Evolutionary conservation across 2,888 invertebrate species (phyloP).

Genomic region (Yponomeuta cagnagella): DNA sequence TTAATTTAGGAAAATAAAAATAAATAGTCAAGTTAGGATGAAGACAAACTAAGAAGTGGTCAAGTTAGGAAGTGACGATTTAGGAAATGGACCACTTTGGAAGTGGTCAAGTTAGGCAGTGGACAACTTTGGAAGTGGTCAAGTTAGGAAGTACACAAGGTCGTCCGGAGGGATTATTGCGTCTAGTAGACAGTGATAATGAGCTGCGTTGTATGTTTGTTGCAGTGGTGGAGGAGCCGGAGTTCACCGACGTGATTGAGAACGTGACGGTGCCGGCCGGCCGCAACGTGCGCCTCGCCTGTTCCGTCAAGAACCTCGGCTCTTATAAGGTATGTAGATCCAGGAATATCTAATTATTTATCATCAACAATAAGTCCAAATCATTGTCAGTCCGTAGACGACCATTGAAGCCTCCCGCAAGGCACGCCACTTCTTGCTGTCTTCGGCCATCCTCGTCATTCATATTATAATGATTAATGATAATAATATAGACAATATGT

Average conservation of each 20-base stretch:
- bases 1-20: no score
- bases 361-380: neutral
- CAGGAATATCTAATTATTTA: neutral
- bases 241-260: constrained; percentile 92
- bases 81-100: no score
- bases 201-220: constrained; percentile 41
- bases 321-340: constrained; percentile 86
- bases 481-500: neutral
- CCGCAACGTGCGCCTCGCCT: constrained; percentile 90
- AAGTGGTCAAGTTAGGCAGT: no score
- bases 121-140: no score
- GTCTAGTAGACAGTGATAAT: neutral
- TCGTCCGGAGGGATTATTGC: neutral
- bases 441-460: no score
- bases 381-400: neutral
- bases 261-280: constrained; percentile 94
- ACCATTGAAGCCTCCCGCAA: no score
- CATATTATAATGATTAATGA: neutral
- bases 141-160: no score
- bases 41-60: no score
- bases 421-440: no score
- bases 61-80: no score
- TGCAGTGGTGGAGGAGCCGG: constrained; percentile 89
- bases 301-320: constrained; percentile 93
- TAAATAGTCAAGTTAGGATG: no score